Conservation (phyloP, 2,113 vertebrate species). For the Barnardius zonarius region DNA sequence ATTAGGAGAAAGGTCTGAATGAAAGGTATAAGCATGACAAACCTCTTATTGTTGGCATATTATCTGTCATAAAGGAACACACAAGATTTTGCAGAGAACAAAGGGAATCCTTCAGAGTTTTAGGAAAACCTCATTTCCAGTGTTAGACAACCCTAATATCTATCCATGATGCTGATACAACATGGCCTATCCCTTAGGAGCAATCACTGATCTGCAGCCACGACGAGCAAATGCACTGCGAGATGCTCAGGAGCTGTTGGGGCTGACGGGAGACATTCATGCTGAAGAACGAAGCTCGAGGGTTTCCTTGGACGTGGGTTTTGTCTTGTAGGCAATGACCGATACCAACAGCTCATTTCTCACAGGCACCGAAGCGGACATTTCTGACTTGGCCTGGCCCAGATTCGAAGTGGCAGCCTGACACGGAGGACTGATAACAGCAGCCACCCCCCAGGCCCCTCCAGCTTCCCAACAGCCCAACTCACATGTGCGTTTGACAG, state of each 20-base stretch:
- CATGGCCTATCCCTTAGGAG: neutral
- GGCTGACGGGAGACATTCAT: neutral
- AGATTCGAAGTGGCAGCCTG: slow-evolving; percentile 32
- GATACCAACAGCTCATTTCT: neutral
- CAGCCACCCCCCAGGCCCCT: neutral
- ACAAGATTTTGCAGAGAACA: neutral
- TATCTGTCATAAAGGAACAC: neutral
- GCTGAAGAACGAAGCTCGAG: neutral
- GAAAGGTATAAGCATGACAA: neutral
- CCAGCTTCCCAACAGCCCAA: neutral
- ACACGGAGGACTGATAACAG: neutral
- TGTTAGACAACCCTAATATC: neutral
- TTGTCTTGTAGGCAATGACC: neutral
- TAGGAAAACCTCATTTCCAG: neutral
- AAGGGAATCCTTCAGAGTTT: neutral
- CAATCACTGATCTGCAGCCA: neutral
- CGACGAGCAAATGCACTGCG: neutral
- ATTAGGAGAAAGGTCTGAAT: neutral
- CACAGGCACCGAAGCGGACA: neutral
- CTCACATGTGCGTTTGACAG: slow-evolving; percentile 20
- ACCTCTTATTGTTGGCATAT: neutral
- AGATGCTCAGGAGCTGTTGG: neutral
- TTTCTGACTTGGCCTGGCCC: neutral
- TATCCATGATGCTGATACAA: neutral
- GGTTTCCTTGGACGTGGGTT: neutral